Evolutionary conservation across 2,797 vertebrate species (phyloP), one percentile per base, ranked within the genome.

Genomic region (Esox lucius): DNA sequence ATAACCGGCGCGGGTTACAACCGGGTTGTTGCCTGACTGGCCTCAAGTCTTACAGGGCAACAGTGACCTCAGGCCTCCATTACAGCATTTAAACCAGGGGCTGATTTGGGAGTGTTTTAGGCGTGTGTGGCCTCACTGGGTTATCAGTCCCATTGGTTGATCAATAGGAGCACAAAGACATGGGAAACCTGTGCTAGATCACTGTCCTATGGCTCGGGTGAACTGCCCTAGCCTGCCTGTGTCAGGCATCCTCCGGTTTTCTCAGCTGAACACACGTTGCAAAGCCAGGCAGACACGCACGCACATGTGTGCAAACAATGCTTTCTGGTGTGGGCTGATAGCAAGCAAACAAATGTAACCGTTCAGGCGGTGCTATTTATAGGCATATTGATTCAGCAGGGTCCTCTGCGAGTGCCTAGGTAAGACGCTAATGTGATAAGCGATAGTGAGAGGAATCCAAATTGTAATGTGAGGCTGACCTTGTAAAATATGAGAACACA

Each of bases 311-410:
- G 1, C 68, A 65, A 24, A 69, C 48, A 70, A 33, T n/a, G 15
- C 19, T 19, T 16, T 16, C 46, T 72, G 75, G 71, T 62, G 75
- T 17, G 17, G 70, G 75, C 24, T 68, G 75, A 77, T 77, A 33
- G 24, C 68, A 31, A 28, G 68, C 49, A 70, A 53, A 70, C 69
- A 51, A 56, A 70, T 53, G 49, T 13, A 51, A 33, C 65, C 61
- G 16, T 68, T 67, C 65, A 69, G 62, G 71, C 64, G 64, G 9
- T 19, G 53, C 65, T 77, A 77, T 77, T 77, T 73, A 68, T 68
- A 53, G 70, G 24, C 22, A 26, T 69, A 77, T 77, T 69, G 71
- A 77, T 77, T 59, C 13, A 26, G 31, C 13, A 51, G 19, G 51
- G 5, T 28, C 17, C 64, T 65, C 13, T n/a, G 65, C 26, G 28